Percentiles rank a stretch among this genome's conserved stretches.
phyloP scores from a whole-genome alignment of 2,888 invertebrate species.

The Eucera pruinosa region DNA sequence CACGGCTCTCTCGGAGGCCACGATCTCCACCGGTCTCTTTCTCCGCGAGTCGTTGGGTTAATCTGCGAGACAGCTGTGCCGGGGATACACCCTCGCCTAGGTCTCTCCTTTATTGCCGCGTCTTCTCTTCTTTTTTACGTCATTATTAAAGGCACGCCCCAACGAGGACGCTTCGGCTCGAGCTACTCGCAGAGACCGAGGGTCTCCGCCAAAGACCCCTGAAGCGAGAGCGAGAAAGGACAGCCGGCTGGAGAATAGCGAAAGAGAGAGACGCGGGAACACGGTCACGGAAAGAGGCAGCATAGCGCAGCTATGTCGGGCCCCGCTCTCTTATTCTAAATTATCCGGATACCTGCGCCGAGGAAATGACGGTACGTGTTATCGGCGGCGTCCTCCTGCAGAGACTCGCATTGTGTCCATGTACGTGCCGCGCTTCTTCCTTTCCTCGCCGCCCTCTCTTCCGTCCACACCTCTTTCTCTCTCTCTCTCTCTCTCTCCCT shows the following conservation, averaged over 20 bases:
- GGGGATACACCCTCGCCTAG: constrained; percentile 69
- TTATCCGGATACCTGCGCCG: constrained; percentile 68
- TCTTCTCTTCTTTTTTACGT: constrained; percentile 71
- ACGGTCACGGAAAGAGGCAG: constrained; percentile 10
- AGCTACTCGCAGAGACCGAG: constrained; percentile 8
- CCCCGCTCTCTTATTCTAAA: constrained; percentile 64
- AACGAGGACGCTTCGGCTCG: constrained; percentile 62
- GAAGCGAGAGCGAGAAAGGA: background rate
- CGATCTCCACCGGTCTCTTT: background rate
- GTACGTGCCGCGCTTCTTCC: constrained; percentile 52
- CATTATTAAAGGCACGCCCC: constrained; percentile 71
- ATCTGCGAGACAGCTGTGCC: constrained; percentile 71
- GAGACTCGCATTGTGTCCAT: constrained; percentile 56
- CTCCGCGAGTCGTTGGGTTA: constrained; percentile 63
- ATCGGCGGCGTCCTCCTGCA: constrained; percentile 60
- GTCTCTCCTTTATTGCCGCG: constrained; percentile 71
- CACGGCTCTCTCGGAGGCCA: too few species aligned
- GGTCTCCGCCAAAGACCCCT: constrained; percentile 3
- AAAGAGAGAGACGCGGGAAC: background rate
- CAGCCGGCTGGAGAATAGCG: background rate
- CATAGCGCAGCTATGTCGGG: constrained; percentile 48
- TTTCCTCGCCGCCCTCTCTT: background rate
- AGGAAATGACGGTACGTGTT: constrained; percentile 67
- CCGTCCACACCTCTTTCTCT: background rate
- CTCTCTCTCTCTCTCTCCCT: too few species aligned